These are phyloP conservation scores for Venusia cambrica DNA, from an alignment of 2,888 invertebrate genomes.

Conservation along the genomic window DNA sequence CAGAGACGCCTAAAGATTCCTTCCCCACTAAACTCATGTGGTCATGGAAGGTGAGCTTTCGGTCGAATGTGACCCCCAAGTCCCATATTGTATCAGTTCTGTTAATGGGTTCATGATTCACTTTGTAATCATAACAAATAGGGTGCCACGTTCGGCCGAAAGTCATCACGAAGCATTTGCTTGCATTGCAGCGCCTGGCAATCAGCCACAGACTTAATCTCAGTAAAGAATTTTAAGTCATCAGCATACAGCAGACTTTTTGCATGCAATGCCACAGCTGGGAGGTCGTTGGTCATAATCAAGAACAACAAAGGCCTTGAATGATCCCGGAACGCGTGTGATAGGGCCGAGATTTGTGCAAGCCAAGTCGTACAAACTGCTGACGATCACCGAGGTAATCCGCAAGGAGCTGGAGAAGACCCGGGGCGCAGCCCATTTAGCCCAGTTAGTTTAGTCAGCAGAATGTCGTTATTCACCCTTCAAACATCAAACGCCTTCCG, in stretches of 20 bases:
- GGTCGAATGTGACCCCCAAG: too few species aligned
- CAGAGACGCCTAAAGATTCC: too few species aligned
- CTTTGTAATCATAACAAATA: too few species aligned
- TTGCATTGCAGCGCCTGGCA: too few species aligned
- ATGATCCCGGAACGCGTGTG: not conserved
- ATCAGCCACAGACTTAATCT: too few species aligned
- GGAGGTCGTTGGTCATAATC: not conserved
- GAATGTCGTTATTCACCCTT: slow-evolving; percentile 4
- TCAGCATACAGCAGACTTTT: slow-evolving; percentile 2
- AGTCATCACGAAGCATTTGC: too few species aligned
- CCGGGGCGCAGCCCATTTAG: slow-evolving; percentile 1
- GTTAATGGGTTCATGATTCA: too few species aligned
- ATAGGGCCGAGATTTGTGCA: slow-evolving; percentile 2
- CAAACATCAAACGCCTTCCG: slow-evolving; percentile 3
- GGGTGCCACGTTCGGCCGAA: too few species aligned
- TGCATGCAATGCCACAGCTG: not conserved
- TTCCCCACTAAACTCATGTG: too few species aligned
- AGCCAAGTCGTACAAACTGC: slow-evolving; percentile 1
- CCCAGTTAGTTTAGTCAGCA: not conserved
- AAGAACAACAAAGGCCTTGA: not conserved
- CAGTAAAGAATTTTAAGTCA: too few species aligned
- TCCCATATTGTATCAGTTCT: too few species aligned
- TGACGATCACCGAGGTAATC: slow-evolving; percentile 3
- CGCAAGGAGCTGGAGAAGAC: not conserved
- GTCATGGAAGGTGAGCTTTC: too few species aligned